Conservation (phyloP, 2,888 invertebrate species). For the Steromphala cineraria region DNA sequence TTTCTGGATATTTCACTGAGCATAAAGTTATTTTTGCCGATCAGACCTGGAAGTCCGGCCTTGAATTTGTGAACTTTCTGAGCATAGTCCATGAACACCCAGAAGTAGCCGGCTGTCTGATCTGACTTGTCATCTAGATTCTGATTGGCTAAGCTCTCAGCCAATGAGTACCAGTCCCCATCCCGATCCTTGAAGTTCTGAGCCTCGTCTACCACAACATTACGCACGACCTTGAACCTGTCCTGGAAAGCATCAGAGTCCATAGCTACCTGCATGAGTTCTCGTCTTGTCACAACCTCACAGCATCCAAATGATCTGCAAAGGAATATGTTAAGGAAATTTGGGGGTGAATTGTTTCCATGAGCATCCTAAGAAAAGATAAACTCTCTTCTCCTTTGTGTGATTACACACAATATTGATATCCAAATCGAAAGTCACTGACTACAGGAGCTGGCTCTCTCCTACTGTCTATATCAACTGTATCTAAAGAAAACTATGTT, state of each 20-base stretch:
- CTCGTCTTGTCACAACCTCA: conserved; percentile 47
- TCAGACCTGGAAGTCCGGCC: conserved; percentile 59
- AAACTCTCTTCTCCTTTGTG: too few species aligned
- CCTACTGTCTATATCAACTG: too few species aligned
- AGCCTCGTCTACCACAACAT: conserved; percentile 63
- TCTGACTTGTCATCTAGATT: conserved; percentile 23
- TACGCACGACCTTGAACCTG: conserved; percentile 45
- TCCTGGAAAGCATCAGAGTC: conserved; percentile 19
- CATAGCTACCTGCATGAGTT: conserved; percentile 45
- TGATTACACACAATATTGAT: too few species aligned
- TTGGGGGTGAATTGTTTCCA: background rate
- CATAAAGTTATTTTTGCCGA: conserved; percentile 67
- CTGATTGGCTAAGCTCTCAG: conserved; percentile 48
- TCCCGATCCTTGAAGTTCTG: conserved; percentile 68
- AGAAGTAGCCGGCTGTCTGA: conserved; percentile 54
- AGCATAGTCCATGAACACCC: conserved; percentile 67
- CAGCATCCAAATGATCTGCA: conserved; percentile 56
- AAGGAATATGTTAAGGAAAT: too few species aligned
- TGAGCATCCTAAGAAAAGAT: background rate
- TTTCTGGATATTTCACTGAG: conserved; percentile 63
- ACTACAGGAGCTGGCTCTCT: too few species aligned
- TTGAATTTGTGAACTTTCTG: conserved; percentile 67
- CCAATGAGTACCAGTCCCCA: conserved; percentile 63
- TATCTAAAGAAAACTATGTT: too few species aligned
- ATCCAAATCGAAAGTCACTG: too few species aligned